Conservation (phyloP, 2,888 invertebrate species). For the Megaustenia siamemsis region DNA sequence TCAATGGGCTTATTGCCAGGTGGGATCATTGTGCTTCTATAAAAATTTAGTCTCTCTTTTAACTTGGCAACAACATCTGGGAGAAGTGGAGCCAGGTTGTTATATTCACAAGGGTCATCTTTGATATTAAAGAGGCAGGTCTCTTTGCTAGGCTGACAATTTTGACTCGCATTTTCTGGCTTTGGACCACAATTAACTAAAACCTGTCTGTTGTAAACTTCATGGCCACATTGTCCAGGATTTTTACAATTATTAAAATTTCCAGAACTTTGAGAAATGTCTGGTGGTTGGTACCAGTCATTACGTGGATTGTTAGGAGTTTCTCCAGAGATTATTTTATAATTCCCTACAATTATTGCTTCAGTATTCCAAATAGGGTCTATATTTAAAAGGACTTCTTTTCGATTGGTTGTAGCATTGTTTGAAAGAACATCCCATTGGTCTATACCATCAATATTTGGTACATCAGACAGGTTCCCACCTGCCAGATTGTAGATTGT, state of each 20-base stretch:
- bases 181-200: constrained; percentile 73
- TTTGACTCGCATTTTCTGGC: constrained; percentile 73
- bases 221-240: not conserved
- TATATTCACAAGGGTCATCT: constrained; percentile 91
- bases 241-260: not conserved
- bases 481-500: constrained; percentile 89
- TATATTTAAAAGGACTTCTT: constrained; percentile 82
- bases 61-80: constrained; percentile 74
- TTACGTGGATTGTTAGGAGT: constrained; percentile 65
- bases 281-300: constrained; percentile 74
- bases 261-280: constrained; percentile 30
- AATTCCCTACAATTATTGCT: constrained; percentile 73
- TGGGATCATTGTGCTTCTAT: constrained; percentile 87
- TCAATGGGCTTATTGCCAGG: constrained; percentile 88
- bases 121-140: constrained; percentile 91
- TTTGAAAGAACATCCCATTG: constrained; percentile 87
- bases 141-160: constrained; percentile 85
- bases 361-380: constrained; percentile 66
- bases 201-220: not conserved
- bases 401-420: constrained; percentile 84
- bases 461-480: constrained; percentile 64
- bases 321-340: constrained; percentile 73
- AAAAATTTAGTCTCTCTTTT: constrained; percentile 80
- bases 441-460: constrained; percentile 86
- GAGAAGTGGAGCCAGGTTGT: constrained; percentile 82